phyloP scores from a whole-genome alignment of 1,140 invertebrate species.

The Ceratina australensis region DNA sequence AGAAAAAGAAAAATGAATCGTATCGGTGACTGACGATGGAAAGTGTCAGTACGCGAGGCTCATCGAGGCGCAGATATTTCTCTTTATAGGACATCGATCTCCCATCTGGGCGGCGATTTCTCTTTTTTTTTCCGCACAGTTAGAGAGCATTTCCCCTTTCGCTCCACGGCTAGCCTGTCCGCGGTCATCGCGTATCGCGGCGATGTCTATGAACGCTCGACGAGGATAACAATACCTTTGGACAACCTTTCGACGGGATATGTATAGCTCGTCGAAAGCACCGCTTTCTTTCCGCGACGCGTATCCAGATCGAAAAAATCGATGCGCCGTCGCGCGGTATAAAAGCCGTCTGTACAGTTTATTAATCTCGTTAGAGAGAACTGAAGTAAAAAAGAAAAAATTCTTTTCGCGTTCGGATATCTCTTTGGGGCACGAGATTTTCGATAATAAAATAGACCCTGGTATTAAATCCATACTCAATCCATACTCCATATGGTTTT shows the following conservation, averaged over 20 bases:
- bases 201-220: slow-evolving; percentile 41
- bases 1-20: slow-evolving; percentile 32
- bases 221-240: slow-evolving; percentile 55
- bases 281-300: neutral
- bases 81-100: slow-evolving; percentile 66
- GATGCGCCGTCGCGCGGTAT: too few relatives aligned
- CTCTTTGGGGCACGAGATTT: too few relatives aligned
- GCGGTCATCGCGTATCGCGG: slow-evolving; percentile 55
- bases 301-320: neutral
- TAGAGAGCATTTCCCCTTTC: slow-evolving; percentile 64
- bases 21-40: slow-evolving; percentile 36
- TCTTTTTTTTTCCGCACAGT: slow-evolving; percentile 63
- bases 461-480: too few relatives aligned
- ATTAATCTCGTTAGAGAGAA: too few relatives aligned
- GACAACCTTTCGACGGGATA: neutral
- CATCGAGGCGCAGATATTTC: slow-evolving; percentile 58
- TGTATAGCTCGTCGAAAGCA: neutral
- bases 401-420: too few relatives aligned
- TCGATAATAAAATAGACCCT: too few relatives aligned
- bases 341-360: too few relatives aligned
- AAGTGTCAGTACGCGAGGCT: slow-evolving; percentile 41
- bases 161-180: slow-evolving; percentile 40
- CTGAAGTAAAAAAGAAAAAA: too few relatives aligned
- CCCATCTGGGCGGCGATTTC: slow-evolving; percentile 64
- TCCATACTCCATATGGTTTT: too few relatives aligned